Evolutionary conservation across 37 sponge, comb jelly and placozoan species (phyloP), one percentile per base, ranked within the genome.

Genomic region (Beroe ovata): DNA sequence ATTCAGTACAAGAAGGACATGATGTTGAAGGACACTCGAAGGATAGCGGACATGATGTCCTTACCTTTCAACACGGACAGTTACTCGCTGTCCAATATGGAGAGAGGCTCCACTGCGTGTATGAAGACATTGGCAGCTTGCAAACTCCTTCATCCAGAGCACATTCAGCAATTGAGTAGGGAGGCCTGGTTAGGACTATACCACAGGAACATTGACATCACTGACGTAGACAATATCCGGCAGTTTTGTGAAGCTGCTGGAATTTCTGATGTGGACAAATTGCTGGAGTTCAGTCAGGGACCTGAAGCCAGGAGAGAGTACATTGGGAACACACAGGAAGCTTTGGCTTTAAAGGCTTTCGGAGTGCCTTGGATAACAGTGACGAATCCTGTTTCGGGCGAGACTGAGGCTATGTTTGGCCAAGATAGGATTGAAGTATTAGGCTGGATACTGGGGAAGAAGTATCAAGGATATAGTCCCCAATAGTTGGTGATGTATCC

Each of bases 321-420:
- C 21, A 61, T 61, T 25, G 28, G 20, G 23, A 61, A 61, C 21
- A 61, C 63, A 22, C 22, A 20, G 22, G 63, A 61, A 16, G 63
- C 63, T 4, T 25, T 61, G 28, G n/a, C 4, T 22, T 20, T 25
- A 20, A 61, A 61, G 63, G 8, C 23, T 61, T 61, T 61, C 28
- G 63, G 63, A 61, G 63, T 25, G 22, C 63, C 63, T 16, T 61
- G 63, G 63, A 26, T 61, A 4, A 61, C 28, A 25, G 63, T 61
- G 28, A 16, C 8, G 22, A 61, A 61, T 25, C 63, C 63, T 20
- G 21, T 22, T 26, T 26, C 63, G n/a, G 63, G 63, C 3, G 3
- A 25, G 21, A 61, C 26, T 20, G 63, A 61, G 63, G 21, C 22
- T 26, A 3, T 61, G 26, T 61, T 61, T 61, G 63, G 63, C 8